Conservation (phyloP, 1,140 invertebrate species). For the Apolygus lucorum region DNA sequence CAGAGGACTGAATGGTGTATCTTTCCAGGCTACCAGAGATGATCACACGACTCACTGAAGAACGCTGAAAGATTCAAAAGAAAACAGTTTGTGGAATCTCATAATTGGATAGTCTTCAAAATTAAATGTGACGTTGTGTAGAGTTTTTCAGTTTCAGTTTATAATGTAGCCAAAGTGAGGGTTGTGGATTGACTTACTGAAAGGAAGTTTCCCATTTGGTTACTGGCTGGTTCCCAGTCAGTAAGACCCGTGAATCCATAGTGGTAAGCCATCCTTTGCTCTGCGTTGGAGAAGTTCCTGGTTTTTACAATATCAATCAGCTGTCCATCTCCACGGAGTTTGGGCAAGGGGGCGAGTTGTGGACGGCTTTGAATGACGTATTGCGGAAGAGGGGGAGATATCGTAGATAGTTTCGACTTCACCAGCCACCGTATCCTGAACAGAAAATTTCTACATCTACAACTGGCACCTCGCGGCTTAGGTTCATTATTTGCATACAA, state of each 20-base stretch:
- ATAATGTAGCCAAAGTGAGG: no score
- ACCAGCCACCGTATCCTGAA: constrained; percentile 50
- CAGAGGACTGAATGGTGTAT: constrained; percentile 52
- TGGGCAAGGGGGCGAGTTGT: constrained; percentile 44
- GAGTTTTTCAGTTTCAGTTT: no score
- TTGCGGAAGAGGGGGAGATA: constrained; percentile 47
- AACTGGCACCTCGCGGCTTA: no score
- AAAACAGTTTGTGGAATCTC: no score
- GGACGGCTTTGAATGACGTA: constrained; percentile 42
- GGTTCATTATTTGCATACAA: no score
- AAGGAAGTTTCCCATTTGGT: constrained; percentile 48
- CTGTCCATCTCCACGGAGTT: constrained; percentile 41
- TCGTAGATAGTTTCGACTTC: constrained; percentile 58
- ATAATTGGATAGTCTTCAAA: no score
- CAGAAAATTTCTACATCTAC: no score
- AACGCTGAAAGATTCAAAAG: constrained; percentile 39
- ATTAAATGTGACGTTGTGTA: no score
- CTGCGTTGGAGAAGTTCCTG: constrained; percentile 54
- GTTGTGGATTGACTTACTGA: no score
- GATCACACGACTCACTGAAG: constrained; percentile 46
- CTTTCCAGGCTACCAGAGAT: constrained; percentile 44
- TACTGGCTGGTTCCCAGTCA: constrained; percentile 46
- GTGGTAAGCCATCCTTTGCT: constrained; percentile 49
- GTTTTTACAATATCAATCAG: constrained; percentile 53
- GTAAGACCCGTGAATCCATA: constrained; percentile 46